Evolutionary conservation across 2,797 vertebrate genomes (phyloP), one percentile per base, ranked within the genome.

Genomic region (Allobates femoralis): DNA sequence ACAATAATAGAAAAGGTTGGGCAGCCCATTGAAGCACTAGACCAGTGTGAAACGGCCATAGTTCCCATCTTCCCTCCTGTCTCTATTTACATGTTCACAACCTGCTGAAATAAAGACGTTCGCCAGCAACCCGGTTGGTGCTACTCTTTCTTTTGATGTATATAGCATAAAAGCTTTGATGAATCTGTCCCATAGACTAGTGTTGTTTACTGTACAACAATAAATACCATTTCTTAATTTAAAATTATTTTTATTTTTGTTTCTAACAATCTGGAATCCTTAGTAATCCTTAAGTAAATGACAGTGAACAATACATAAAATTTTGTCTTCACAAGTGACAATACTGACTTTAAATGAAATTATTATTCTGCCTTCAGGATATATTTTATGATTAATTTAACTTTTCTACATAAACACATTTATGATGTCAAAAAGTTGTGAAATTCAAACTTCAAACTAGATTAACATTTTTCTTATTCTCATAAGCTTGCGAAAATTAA

Each of bases 371-470:
- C 34, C 67, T 71, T 14, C 19, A 11, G 67, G 21, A 71, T 71
- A 71, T n/a, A 19, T 41, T 71, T 71, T 41, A 41, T 71, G 3
- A 71, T 71, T 71, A 41, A 71, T 46, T 71, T 71, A 14, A 41
- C 34, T 41, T 71, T 71, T 41, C 34, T 5, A 34, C 21, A 41
- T n/a, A 23, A 71, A 71, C 41, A 74, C 23, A 74, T 50, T 74
- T 74, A 74, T 50, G 1, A 74, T 74, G 23, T 74, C 69, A 50
- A 74, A 74, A 50, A 74, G 71, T 74, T 74, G 37, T 74, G 41
- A 74, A 50, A 74, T 50, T 26, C 41, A 15, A 50, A 50, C 23
- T 74, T 74, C n/a, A 46, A 16, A 73, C 69, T 73, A 73, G 46
- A 74, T 74, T 74, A 77, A 12, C 26, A 77, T 77, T 10, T 32